Conservation (phyloP, 2,113 vertebrate species). For the Hemicordylus capensis region DNA sequence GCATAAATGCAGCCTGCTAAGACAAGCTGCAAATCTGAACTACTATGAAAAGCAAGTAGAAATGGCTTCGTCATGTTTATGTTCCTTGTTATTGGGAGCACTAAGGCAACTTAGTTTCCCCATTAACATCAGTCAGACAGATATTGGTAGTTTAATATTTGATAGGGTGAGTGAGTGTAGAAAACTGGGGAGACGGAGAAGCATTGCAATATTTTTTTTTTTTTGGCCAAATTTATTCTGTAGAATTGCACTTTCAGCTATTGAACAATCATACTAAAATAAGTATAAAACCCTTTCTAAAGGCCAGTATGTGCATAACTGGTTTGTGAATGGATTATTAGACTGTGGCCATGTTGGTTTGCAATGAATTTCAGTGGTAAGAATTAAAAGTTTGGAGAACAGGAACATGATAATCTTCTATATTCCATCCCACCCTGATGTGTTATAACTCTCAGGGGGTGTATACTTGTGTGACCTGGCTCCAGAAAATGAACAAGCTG, state of each 20-base stretch:
- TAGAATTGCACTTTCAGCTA: background rate
- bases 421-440: too few species aligned
- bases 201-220: background rate
- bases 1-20: background rate
- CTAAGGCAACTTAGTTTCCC: background rate
- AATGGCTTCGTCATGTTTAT: background rate
- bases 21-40: background rate
- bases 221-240: background rate
- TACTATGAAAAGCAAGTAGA: constrained; percentile 24
- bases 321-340: background rate
- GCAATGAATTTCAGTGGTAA: background rate
- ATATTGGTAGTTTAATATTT: background rate
- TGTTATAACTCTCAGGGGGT: too few species aligned
- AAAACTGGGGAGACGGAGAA: background rate
- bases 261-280: background rate
- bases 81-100: background rate
- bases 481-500: background rate
- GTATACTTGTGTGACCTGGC: too few species aligned
- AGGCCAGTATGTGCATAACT: too few species aligned
- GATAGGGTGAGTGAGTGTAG: background rate
- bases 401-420: background rate
- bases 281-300: background rate
- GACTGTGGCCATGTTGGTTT: background rate
- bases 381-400: background rate
- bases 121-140: background rate